A percentile compares a stretch with the other conserved stretches of the same genome.
Conservation (phyloP, 1,140 invertebrate genomes). For the Sycophila sp. region DNA sequence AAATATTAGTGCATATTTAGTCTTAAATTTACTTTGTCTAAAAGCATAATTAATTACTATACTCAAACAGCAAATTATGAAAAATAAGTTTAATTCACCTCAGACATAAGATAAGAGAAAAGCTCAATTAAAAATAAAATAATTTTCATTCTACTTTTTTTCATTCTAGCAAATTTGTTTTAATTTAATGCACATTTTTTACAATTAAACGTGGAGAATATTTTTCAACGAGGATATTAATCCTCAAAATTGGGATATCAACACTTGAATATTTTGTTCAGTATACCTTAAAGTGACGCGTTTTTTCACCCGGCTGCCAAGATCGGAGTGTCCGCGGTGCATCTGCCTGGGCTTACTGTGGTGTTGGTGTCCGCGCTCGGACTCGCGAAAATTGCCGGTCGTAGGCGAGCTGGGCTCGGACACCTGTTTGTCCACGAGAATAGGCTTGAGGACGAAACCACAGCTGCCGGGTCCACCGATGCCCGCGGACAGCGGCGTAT, state of each 20-base stretch:
- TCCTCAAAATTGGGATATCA: too few relatives aligned
- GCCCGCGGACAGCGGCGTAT: constrained; percentile 46
- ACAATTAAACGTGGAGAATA: too few relatives aligned
- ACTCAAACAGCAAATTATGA: too few relatives aligned
- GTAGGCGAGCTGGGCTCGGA: constrained; percentile 83
- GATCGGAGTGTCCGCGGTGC: constrained; percentile 81
- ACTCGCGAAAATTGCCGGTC: constrained; percentile 63
- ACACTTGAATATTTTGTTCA: background rate
- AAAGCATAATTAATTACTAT: too few relatives aligned
- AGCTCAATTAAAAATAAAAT: too few relatives aligned
- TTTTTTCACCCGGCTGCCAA: constrained; percentile 84
- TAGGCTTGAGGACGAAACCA: constrained; percentile 67
- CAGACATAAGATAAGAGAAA: too few relatives aligned
- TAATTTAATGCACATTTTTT: too few relatives aligned
- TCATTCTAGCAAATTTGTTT: too few relatives aligned
- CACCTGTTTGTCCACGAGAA: constrained; percentile 77
- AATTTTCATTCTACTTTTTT: too few relatives aligned
- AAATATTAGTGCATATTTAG: too few relatives aligned
- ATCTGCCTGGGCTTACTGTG: constrained; percentile 69
- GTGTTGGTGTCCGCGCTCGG: constrained; percentile 45
- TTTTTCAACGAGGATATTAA: background rate
- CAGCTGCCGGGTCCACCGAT: constrained; percentile 38
- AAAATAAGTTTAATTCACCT: too few relatives aligned
- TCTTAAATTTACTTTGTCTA: too few relatives aligned
- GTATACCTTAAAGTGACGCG: constrained; percentile 80